Evolutionary conservation across 2,888 invertebrate genomes (phyloP).

Genomic region (Bellardia pandia): DNA sequence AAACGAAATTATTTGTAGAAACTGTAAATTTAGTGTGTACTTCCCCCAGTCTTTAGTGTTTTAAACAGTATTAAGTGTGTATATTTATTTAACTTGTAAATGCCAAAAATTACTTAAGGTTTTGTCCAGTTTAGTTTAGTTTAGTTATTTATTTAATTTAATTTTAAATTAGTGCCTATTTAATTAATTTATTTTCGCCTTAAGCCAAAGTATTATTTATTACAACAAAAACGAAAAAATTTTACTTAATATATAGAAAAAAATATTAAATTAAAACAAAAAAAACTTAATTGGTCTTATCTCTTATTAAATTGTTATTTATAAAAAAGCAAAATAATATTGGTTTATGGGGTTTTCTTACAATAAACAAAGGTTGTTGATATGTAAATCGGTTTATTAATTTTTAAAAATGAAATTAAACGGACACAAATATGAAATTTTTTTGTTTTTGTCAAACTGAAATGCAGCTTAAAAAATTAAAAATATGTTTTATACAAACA

Average conservation of each 20-base stretch:
- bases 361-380: neutral
- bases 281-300: slow-evolving; percentile 58
- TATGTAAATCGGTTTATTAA: neutral
- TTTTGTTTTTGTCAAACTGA: neutral
- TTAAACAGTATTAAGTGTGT: slow-evolving; percentile 64
- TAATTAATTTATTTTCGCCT: slow-evolving; percentile 41
- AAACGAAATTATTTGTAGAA: slow-evolving; percentile 57
- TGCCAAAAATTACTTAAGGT: slow-evolving; percentile 65
- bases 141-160: slow-evolving; percentile 57
- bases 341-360: slow-evolving; percentile 15
- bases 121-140: slow-evolving; percentile 8
- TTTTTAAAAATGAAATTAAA: neutral
- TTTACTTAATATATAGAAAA: slow-evolving; percentile 50
- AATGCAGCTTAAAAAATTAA: neutral
- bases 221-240: slow-evolving; percentile 53
- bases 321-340: neutral
- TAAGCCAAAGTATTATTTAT: slow-evolving; percentile 49
- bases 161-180: slow-evolving; percentile 70
- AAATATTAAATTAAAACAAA: slow-evolving; percentile 40
- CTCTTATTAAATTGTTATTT: slow-evolving; percentile 27
- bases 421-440: neutral
- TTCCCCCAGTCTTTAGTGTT: slow-evolving; percentile 54
- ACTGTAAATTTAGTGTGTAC: slow-evolving; percentile 53
- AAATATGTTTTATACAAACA: slow-evolving; percentile 2
- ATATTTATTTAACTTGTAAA: slow-evolving; percentile 54